phyloP scores from a whole-genome alignment of 2,888 invertebrate species.

The Meta bourneti region DNA sequence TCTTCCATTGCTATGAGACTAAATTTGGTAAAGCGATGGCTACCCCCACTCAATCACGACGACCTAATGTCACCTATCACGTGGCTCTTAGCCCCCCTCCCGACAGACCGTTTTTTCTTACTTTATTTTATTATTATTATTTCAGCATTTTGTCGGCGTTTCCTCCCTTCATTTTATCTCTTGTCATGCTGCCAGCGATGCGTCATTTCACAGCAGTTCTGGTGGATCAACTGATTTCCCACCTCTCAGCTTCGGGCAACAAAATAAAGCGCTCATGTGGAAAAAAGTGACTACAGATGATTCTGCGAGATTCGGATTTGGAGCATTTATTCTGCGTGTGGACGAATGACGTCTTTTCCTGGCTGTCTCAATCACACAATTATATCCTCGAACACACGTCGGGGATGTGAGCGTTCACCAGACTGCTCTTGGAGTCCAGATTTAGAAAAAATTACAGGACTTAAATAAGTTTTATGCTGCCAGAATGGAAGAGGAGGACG shows the following conservation, averaged over 20 bases:
- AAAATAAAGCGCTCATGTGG: slow-evolving; percentile 42
- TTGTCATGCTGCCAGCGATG: slow-evolving; percentile 55
- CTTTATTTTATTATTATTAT: slow-evolving; percentile 54
- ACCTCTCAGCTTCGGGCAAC: slow-evolving; percentile 26
- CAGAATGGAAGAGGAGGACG: no score
- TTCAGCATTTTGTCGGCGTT: slow-evolving; percentile 49
- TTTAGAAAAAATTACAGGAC: no score
- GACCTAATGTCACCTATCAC: slow-evolving; percentile 70
- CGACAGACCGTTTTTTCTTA: slow-evolving; percentile 1
- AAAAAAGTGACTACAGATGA: slow-evolving; percentile 12
- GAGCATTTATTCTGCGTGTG: neutral
- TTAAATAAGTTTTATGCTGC: no score
- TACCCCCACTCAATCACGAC: slow-evolving; percentile 72
- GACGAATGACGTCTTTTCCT: no score
- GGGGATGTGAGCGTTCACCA: no score
- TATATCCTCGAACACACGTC: no score
- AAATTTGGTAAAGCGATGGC: slow-evolving; percentile 73
- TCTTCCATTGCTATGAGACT: slow-evolving; percentile 70
- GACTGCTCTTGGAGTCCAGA: no score
- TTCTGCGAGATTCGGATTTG: slow-evolving; percentile 23
- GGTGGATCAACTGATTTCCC: slow-evolving; percentile 40
- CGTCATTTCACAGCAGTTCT: slow-evolving; percentile 15
- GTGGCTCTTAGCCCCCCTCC: slow-evolving; percentile 23
- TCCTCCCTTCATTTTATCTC: slow-evolving; percentile 52
- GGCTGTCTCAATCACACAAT: no score